Base-by-base conservation (phyloP, 1,140 invertebrate species). In the Cyphomyrmex costatus region DNA sequence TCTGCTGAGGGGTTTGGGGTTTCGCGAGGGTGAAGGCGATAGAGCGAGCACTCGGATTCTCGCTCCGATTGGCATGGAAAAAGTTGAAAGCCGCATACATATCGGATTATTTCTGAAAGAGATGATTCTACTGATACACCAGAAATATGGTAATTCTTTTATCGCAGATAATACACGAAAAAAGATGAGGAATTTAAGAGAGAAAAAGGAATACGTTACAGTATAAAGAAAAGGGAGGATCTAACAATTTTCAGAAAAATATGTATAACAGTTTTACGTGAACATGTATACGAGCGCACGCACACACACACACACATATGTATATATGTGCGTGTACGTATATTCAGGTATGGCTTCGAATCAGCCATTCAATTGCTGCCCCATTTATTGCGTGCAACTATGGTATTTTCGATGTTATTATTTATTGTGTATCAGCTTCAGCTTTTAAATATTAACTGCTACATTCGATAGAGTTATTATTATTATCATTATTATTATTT, bases 61-160 rank as follows among this genome's bases (percentile, higher is more conserved):
- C 24, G 56, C 61, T 36, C 36, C 53, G 61, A 86, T 63, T 42
- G 78, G 61, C 66, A 27, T 24, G 66, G 49, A 85, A 80, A 76
- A 53, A 73, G 30, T 53, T 30, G n/a, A 87, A 46, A 24, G 56
- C 68, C 74, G 68, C 49, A 36, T 42, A 83, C 24, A 63, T 71
- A 74, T 58, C 84, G 60, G 33, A 71, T 86, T 86, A 80, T 60
- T 80, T 86, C 21, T n/a, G 33, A 42, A 8, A 71, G 33, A 42
- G 27, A 66, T 68, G 27, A 42, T 70, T 70, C 51, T 19, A 27
- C 33, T n/a, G 21, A 56, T 21, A 53, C 10, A 42, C 8, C 24
- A 49, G 14, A 68, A 3, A 53, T 68, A 36, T 56, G 14, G 3
- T 21, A 16, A 80, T 80, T 53, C 46, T 80, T 14, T 42, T 46